Evolutionary conservation across 2,888 invertebrate species (phyloP).

Genomic region (Prostheceraeus crozeri): DNA sequence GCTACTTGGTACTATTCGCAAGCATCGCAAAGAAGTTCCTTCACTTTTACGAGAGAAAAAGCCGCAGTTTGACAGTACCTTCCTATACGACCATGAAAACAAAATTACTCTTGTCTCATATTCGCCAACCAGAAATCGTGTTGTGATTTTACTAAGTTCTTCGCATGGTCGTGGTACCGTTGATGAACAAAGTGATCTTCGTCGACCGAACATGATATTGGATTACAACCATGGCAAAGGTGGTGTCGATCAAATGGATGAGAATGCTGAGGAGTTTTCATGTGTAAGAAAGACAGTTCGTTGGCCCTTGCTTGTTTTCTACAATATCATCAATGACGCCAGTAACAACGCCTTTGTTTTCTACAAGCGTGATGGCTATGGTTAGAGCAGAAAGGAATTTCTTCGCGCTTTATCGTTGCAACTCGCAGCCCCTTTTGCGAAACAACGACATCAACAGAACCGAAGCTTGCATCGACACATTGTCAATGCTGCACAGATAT

Average conservation of each 20-base stretch:
- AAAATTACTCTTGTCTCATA: constrained; percentile 22
- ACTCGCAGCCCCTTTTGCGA: too few relatives aligned
- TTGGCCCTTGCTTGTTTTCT: constrained; percentile 15
- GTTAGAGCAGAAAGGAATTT: constrained; percentile 1
- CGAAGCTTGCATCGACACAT: too few relatives aligned
- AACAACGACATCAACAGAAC: too few relatives aligned
- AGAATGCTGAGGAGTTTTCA: constrained; percentile 5
- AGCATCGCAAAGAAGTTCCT: constrained; percentile 4
- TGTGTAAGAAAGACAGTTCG: constrained; percentile 12
- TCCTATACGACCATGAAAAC: constrained; percentile 11
- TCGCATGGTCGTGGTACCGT: neutral
- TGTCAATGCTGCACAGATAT: too few relatives aligned
- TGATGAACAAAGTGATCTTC: neutral
- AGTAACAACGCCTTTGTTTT: neutral
- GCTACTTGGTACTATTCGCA: constrained; percentile 5
- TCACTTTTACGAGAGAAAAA: neutral
- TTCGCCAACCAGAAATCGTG: neutral
- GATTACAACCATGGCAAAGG: constrained; percentile 21
- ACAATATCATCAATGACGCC: constrained; percentile 8
- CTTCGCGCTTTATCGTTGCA: too few relatives aligned
- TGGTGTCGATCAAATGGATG: constrained; percentile 9
- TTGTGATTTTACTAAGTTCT: constrained; percentile 15
- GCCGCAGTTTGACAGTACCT: neutral
- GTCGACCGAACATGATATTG: neutral
- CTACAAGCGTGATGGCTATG: neutral